Evolutionary conservation across 2,888 invertebrate species (phyloP).

Genomic region (Dryadula phaetusa): DNA sequence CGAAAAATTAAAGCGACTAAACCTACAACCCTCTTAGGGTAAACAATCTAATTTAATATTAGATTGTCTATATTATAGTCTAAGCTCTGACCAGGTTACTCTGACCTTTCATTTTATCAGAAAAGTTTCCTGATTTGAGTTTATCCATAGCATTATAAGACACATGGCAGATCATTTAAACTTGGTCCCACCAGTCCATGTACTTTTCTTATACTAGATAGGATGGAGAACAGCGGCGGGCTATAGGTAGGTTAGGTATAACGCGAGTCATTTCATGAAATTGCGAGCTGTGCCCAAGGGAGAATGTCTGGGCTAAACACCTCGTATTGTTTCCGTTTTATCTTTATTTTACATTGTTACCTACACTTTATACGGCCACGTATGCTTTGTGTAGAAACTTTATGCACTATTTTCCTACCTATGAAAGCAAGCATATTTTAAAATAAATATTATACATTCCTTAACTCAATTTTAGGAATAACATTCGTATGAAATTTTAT

Average conservation of each 20-base stretch:
- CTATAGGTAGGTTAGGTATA: slow-evolving; percentile 44
- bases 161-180: slow-evolving; percentile 55
- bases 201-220: slow-evolving; percentile 57
- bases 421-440: slow-evolving; percentile 22
- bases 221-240: slow-evolving; percentile 58
- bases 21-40: slow-evolving; percentile 64
- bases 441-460: slow-evolving; percentile 21
- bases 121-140: slow-evolving; percentile 46
- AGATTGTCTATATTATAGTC: slow-evolving; percentile 77
- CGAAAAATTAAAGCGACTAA: slow-evolving; percentile 61
- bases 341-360: slow-evolving; percentile 53
- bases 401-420: slow-evolving; percentile 51
- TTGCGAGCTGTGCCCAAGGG: slow-evolving; percentile 76
- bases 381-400: slow-evolving; percentile 51
- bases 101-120: slow-evolving; percentile 58
- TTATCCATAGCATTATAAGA: slow-evolving; percentile 43
- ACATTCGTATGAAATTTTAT: slow-evolving; percentile 18
- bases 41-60: slow-evolving; percentile 75
- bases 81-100: slow-evolving; percentile 59
- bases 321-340: slow-evolving; percentile 65
- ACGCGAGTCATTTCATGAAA: slow-evolving; percentile 68
- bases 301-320: slow-evolving; percentile 77
- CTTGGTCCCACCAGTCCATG: slow-evolving; percentile 54
- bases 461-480: slow-evolving; percentile 21
- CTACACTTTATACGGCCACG: slow-evolving; percentile 44